Evolutionary conservation across 2,888 invertebrate genomes (phyloP).

Genomic region (Argyra leucocephala): DNA sequence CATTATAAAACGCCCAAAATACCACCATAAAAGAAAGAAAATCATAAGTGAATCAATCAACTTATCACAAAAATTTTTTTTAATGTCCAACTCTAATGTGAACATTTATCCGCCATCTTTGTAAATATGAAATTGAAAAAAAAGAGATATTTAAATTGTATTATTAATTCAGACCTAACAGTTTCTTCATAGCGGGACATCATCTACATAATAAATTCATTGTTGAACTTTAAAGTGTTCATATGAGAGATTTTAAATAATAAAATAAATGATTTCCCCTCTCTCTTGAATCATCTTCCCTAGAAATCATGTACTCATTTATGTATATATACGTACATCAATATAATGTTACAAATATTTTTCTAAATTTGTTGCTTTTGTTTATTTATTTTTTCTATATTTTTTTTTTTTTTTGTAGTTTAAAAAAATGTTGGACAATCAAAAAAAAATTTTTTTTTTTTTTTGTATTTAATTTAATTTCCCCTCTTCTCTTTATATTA

Average conservation of each 20-base stretch:
- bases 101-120: not conserved
- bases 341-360: not conserved
- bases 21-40: not conserved
- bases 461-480: too few species aligned
- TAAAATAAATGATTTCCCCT: too few species aligned
- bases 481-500: too few species aligned
- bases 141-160: not conserved
- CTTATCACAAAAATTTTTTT: not conserved
- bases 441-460: not conserved
- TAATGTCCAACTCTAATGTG: not conserved
- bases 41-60: slow-evolving; percentile 1
- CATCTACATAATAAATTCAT: too few species aligned
- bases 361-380: not conserved
- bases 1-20: not conserved
- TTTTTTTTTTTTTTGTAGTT: not conserved
- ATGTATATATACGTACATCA: too few species aligned
- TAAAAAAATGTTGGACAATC: not conserved
- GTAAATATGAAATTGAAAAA: not conserved
- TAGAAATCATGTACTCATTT: too few species aligned
- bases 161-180: slow-evolving; percentile 2
- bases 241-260: too few species aligned
- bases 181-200: not conserved
- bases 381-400: not conserved
- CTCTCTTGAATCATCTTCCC: not conserved
- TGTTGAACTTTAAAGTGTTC: too few species aligned